Base-by-base conservation (phyloP, 1,140 invertebrate genomes). In the Plutomurus gul region DNA sequence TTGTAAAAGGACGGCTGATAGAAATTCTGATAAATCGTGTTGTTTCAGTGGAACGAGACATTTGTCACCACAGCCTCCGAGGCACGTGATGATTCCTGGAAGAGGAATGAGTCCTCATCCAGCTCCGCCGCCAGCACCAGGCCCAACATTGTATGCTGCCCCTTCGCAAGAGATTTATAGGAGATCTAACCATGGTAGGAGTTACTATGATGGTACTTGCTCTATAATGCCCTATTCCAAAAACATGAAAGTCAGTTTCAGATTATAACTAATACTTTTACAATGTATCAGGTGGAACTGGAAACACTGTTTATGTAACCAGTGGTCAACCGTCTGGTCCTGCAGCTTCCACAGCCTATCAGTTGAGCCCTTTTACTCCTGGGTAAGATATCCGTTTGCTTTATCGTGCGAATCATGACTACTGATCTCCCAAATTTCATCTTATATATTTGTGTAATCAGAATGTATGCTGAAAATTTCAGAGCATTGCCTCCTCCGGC, bases 401-500 rank as follows among this genome's bases (percentile, higher is more conserved):
- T n/a, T n/a, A n/a, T n/a, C n/a, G n/a, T 20, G 56, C n/a, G 16
- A 36, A 36, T 39, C 3, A 71, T 22, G 30, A 16, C 11, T 33
- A 22, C 4, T 33, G 5, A 36, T 36, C 8, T 1, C 16, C 13
- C 36, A 8, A 6, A 25, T 39, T 4, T 20, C 5, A 47, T n/a
- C 76, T 27, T 74, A 65, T 75, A 84, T 18, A 86, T 86, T 77
- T 86, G 88, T 85, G 89, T n/a, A n/a, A n/a, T n/a, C n/a, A n/a
- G n/a, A n/a, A n/a, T n/a, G n/a, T n/a, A n/a, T n/a, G n/a, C n/a
- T n/a, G n/a, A n/a, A n/a, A n/a, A 87, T 86, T 92, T 90, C 86
- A 90, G 92, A 81, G 92, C 92, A 51, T 89, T 93, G 81, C 92
- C 93, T 76, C 94, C 94, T 11, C 94, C 94, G 79, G 94, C 94